phyloP scores from a whole-genome alignment of 2,888 invertebrate genomes.

The Euclidia mi region DNA sequence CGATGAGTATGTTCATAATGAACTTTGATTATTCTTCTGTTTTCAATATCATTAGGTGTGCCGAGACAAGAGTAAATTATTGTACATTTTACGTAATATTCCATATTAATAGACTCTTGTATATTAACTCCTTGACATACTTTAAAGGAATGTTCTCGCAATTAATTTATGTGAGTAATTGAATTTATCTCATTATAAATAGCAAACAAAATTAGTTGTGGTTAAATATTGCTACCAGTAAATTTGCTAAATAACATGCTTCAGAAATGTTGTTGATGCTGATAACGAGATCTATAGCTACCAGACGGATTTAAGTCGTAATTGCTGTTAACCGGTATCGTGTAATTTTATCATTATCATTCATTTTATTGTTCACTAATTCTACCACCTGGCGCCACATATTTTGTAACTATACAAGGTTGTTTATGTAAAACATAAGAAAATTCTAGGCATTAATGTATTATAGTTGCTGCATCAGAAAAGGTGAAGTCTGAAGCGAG shows the following conservation, averaged over 20 bases:
- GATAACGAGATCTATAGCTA: conserved; percentile 33
- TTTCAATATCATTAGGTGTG: conserved; percentile 19
- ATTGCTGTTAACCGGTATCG: conserved; percentile 21
- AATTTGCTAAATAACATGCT: conserved; percentile 35
- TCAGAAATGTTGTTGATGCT: conserved; percentile 21
- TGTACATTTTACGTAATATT: conserved; percentile 27
- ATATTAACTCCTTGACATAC: conserved; percentile 44
- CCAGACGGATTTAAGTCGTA: conserved; percentile 33
- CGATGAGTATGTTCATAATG: conserved; percentile 15
- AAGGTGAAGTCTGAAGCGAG: too few species aligned
- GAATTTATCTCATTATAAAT: conserved; percentile 27
- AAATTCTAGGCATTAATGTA: too few species aligned
- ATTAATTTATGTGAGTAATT: conserved; percentile 33
- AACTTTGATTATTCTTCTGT: conserved; percentile 26
- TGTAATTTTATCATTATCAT: conserved; percentile 26
- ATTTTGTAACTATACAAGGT: too few species aligned
- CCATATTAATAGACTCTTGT: conserved; percentile 32
- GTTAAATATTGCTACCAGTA: conserved; percentile 30
- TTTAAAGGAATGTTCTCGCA: conserved; percentile 22
- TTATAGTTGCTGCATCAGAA: too few species aligned
- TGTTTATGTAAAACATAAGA: too few species aligned
- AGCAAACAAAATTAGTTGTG: conserved; percentile 30
- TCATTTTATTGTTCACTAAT: conserved; percentile 47
- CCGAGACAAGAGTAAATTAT: conserved; percentile 23
- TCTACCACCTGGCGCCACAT: too few species aligned